phyloP scores from a whole-genome alignment of 1,140 invertebrate genomes.

The Monochamus saltuarius region DNA sequence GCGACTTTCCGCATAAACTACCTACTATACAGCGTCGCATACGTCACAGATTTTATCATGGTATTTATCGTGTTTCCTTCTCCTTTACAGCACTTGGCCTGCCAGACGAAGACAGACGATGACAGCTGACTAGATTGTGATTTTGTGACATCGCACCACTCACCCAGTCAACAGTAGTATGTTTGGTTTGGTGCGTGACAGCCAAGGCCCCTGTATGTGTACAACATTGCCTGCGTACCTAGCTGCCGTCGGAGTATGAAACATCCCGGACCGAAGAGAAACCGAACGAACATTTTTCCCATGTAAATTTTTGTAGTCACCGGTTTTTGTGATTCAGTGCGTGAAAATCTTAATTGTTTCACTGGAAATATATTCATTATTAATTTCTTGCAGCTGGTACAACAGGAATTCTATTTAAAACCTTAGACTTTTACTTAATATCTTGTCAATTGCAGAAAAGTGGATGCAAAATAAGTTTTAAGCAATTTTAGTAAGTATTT shows the following conservation, averaged over 20 bases:
- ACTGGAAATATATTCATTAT: too few species aligned
- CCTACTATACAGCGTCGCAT: constrained; percentile 40
- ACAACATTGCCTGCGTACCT: constrained; percentile 5
- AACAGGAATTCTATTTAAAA: too few species aligned
- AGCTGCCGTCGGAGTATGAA: constrained; percentile 7
- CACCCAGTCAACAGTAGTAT: constrained; percentile 38
- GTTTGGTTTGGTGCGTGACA: constrained; percentile 41
- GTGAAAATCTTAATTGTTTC: too few species aligned
- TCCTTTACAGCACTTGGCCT: constrained; percentile 33
- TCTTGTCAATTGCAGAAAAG: too few species aligned
- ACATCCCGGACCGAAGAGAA: neutral
- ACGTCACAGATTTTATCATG: constrained; percentile 41
- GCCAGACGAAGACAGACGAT: constrained; percentile 38
- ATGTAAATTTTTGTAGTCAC: too few species aligned
- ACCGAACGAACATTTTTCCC: neutral
- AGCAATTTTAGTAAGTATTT: too few species aligned
- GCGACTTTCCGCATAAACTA: constrained; percentile 37
- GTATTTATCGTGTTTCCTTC: constrained; percentile 20
- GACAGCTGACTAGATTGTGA: constrained; percentile 44
- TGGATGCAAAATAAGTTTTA: too few species aligned
- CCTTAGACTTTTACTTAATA: too few species aligned
- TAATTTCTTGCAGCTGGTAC: too few species aligned
- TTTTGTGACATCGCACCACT: constrained; percentile 44
- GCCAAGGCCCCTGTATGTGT: constrained; percentile 13
- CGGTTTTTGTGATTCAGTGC: too few species aligned